phyloP scores from a whole-genome alignment of 2,797 vertebrate species.

The Mallotus villosus region DNA sequence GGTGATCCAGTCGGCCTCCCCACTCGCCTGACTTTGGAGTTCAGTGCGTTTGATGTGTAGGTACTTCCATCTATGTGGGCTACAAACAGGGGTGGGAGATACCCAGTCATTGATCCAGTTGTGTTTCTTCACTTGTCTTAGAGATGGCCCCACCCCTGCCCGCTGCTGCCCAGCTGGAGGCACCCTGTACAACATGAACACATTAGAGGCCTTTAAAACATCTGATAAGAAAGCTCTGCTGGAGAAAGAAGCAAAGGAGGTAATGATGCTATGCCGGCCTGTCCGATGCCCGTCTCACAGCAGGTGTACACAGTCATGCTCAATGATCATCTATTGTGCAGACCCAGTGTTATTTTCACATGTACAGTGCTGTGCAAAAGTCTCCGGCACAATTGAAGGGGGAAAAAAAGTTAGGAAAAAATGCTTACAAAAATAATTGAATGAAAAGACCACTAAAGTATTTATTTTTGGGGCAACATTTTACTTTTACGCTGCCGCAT shows the following conservation, averaged over 20 bases:
- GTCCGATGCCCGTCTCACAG: no score
- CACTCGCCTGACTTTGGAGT: slow-evolving; percentile 92
- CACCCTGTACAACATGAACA: slow-evolving; percentile 91
- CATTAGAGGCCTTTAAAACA: slow-evolving; percentile 89
- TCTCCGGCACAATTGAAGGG: not conserved
- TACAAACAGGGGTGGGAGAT: not conserved
- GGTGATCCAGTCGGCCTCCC: slow-evolving; percentile 92
- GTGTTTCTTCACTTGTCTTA: slow-evolving; percentile 35
- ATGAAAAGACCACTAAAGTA: no score
- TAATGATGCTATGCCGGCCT: slow-evolving; percentile 45
- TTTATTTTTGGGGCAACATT: no score
- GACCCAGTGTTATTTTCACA: not conserved
- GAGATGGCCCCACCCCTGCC: slow-evolving; percentile 80
- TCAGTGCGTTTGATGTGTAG: slow-evolving; percentile 96
- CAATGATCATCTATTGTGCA: not conserved
- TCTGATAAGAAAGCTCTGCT: slow-evolving; percentile 90
- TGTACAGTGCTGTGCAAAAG: not conserved
- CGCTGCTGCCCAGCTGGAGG: slow-evolving; percentile 85
- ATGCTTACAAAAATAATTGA: no score
- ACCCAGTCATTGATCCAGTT: no score
- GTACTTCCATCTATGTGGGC: slow-evolving; percentile 52
- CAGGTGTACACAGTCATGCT: no score
- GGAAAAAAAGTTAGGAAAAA: no score
- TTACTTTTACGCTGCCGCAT: not conserved
- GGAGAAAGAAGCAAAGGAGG: slow-evolving; percentile 87